Evolutionary conservation across 1,140 invertebrate genomes (phyloP), one percentile per base, ranked within the genome.

Genomic region (Andrena cerasifolii): DNA sequence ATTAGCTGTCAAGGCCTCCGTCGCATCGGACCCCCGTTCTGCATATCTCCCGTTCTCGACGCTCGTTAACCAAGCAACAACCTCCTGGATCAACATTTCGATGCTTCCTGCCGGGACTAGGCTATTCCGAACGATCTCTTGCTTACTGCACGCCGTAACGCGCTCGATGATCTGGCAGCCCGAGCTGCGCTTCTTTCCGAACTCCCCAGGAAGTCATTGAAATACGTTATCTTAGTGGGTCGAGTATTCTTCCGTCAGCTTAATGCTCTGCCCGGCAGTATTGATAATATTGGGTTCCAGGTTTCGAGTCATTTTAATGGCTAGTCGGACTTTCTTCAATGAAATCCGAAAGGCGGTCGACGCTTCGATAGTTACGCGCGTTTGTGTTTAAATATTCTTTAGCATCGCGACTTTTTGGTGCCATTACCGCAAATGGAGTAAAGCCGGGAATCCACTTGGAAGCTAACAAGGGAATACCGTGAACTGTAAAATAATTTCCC

Each of bases 1-100:
- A 85, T 85, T 82, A 82, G 56, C 31, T 78, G 80, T 77, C 74
- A 83, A 87, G 86, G 80, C 77, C 86, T 83, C 72, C 80, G 65
- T 68, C 78, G 51, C 67, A 47, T 47, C 51, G 62, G 54, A 74
- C 73, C 67, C 83, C 54, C 56, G 12, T 43, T 66, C 61, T 45
- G 24, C 33, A 54, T 26, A 66, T 77, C 40, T 65, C 40, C 53
- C 40, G 18, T 33, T 54, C 66, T 2, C 12, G 31, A 5, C 8
- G 51, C 12, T 59, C 73, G 63, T 83, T 68, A 68, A 31, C 43
- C 54, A 40, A 62, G 21, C 12, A 40, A 63, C 54, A 53, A 49
- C 72, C 28, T 26, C 51, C 43, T n/a, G 47, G 62, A 71, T 71
- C 63, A 36, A 28, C 56, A 36, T 80, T 84, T 59, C 53, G 70